Evolutionary conservation across 2,797 vertebrate species (phyloP).

Genomic region (Microchirus variegatus): DNA sequence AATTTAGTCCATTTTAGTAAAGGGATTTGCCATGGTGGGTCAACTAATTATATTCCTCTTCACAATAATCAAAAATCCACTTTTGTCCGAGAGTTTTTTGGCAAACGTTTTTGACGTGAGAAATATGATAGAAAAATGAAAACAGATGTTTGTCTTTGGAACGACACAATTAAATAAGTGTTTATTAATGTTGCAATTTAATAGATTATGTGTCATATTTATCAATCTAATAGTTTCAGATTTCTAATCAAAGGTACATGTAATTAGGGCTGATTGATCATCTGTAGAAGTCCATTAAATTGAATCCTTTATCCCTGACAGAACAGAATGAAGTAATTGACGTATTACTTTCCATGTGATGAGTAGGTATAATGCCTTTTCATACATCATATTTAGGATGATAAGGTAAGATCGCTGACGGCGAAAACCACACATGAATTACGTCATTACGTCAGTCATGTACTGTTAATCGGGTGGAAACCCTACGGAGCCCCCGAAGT

Average conservation of each 20-base stretch:
- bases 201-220: conserved; percentile 24
- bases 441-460: conserved; percentile 11
- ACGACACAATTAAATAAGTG: background rate
- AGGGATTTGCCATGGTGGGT: background rate
- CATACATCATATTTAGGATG: no score
- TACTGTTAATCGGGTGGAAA: conserved; percentile 31
- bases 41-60: conserved; percentile 9
- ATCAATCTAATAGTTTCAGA: conserved; percentile 28
- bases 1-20: conserved; percentile 11
- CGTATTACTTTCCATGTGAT: background rate
- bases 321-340: conserved; percentile 16
- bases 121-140: background rate
- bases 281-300: conserved; percentile 36
- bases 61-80: background rate
- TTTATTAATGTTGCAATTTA: conserved; percentile 4
- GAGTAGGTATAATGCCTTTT: no score
- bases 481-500: no score
- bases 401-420: no score
- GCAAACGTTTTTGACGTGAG: background rate
- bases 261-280: conserved; percentile 43
- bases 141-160: background rate
- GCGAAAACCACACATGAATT: conserved; percentile 40
- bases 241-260: conserved; percentile 28
- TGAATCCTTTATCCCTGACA: conserved; percentile 20
- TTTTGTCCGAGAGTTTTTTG: background rate